phyloP scores from a whole-genome alignment of 2,888 invertebrate genomes.

The Nasonovia ribisnigri region DNA sequence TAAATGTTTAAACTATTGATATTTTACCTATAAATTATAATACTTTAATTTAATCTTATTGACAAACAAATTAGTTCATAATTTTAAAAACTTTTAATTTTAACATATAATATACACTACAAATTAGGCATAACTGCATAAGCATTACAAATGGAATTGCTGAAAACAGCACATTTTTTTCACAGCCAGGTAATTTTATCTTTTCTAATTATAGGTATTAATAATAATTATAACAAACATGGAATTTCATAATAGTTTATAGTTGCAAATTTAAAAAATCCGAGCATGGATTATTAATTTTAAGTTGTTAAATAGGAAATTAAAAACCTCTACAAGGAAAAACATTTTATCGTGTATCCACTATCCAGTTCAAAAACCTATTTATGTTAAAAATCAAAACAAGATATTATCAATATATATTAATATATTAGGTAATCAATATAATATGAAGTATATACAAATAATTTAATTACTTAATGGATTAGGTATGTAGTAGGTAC shows the following conservation, averaged over 20 bases:
- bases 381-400: no score
- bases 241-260: background rate
- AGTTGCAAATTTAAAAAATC: no score
- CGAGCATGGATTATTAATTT: no score
- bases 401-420: no score
- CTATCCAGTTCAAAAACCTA: no score
- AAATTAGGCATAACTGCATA: background rate
- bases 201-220: background rate
- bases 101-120: background rate
- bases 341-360: no score
- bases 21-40: background rate
- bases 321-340: no score
- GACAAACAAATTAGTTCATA: background rate
- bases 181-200: background rate
- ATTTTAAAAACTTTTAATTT: background rate
- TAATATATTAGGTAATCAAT: no score
- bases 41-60: background rate
- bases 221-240: background rate
- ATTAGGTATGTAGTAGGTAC: no score
- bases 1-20: no score
- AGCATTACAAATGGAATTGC: background rate
- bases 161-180: background rate
- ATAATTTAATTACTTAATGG: background rate
- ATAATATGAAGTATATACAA: background rate
- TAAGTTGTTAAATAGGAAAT: no score